Conservation (phyloP, 2,888 invertebrate genomes). For the Resseliella maxima region DNA sequence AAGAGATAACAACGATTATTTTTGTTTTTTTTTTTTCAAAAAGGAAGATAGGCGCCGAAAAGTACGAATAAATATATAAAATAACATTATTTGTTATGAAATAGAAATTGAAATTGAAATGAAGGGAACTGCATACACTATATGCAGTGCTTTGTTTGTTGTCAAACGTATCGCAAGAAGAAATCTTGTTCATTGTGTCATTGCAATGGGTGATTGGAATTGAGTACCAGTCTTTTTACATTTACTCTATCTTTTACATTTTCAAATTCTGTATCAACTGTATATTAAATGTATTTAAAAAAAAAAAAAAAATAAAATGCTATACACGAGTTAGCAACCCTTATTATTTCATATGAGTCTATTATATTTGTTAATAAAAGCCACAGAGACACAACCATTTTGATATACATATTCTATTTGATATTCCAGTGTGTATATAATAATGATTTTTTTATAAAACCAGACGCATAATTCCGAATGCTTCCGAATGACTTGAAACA, state of each 20-base stretch:
- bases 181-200: slow-evolving; percentile 21
- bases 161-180: neutral
- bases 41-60: slow-evolving; percentile 1
- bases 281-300: slow-evolving; percentile 45
- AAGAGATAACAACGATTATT: slow-evolving; percentile 34
- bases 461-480: neutral
- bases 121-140: neutral
- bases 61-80: slow-evolving; percentile 26
- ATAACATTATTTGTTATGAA: slow-evolving; percentile 26
- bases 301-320: too few relatives aligned
- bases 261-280: neutral
- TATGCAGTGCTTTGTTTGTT: neutral
- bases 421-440: neutral
- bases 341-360: slow-evolving; percentile 48
- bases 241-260: neutral
- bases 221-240: neutral
- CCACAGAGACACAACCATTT: slow-evolving; percentile 42
- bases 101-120: neutral
- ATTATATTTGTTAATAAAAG: slow-evolving; percentile 40
- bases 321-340: neutral
- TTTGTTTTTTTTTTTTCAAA: neutral
- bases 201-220: slow-evolving; percentile 40
- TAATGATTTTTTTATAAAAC: slow-evolving; percentile 2
- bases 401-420: neutral
- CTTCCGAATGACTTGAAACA: neutral